Percentiles rank a stretch among this genome's conserved stretches.
phyloP scores from a whole-genome alignment of 2,888 invertebrate species.

The Mactromeris polynyma region DNA sequence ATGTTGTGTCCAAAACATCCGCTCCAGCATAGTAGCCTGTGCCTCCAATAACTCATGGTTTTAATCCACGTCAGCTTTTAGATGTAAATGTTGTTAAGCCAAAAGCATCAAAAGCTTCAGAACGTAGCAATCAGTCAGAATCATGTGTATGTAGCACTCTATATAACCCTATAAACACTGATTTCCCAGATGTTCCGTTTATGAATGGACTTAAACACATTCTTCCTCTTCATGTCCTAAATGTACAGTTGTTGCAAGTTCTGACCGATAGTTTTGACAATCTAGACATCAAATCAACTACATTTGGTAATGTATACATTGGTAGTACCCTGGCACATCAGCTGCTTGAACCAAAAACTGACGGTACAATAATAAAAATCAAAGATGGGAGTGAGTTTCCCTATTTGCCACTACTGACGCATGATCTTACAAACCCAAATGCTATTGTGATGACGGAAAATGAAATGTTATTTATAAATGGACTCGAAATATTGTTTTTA shows the following conservation, averaged over 20 bases:
- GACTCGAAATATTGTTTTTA: background rate
- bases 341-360: constrained; percentile 35
- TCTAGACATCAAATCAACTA: background rate
- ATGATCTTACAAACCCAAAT: too few relatives aligned
- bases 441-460: background rate
- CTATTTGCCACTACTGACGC: constrained; percentile 10
- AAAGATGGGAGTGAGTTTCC: constrained; percentile 27
- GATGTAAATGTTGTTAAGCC: constrained; percentile 21
- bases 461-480: constrained; percentile 30
- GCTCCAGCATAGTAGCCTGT: constrained; percentile 24
- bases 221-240: too few relatives aligned
- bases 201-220: constrained; percentile 7
- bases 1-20: constrained; percentile 41
- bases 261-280: constrained; percentile 2
- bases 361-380: constrained; percentile 27
- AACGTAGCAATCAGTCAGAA: constrained; percentile 16
- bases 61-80: background rate
- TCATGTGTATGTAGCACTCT: constrained; percentile 44
- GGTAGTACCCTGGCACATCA: constrained; percentile 29
- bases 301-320: constrained; percentile 21
- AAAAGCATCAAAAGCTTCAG: background rate
- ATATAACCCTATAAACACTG: constrained; percentile 26
- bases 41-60: constrained; percentile 28
- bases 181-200: constrained; percentile 21
- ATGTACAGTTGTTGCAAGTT: constrained; percentile 24